Base-by-base conservation (phyloP, 2,888 invertebrate genomes). In the Dendrolimus houi region DNA sequence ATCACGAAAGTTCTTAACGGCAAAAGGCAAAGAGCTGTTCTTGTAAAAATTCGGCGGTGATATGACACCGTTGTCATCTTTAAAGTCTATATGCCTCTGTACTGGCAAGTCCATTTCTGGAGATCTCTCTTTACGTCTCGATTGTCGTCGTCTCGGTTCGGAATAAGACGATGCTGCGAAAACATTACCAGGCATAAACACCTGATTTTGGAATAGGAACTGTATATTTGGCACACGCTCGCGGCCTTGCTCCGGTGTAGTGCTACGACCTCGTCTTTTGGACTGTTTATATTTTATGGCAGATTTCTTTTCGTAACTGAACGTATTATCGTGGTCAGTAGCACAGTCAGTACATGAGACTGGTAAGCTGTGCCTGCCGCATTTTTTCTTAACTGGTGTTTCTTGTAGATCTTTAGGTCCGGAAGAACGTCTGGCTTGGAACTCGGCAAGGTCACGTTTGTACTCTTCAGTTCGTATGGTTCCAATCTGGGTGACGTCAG, bases 161-260 rank as follows among this genome's bases (percentile, higher is more conserved):
- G 87, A 77, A 60, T 75, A 83, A 0, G 86, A 72, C 0, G 73
- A 60, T 1, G 74, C 63, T 13, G 76, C 70, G 57, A 77, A 77
- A 62, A 80, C 58, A 61, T 85, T 82, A 0, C 90, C 87, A 9
- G 89, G 89, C 87, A 91, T 86, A 61, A 91, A 90, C 17, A 91
- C 87, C 67, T 91, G 90, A 63, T 91, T 90, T 71, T 89, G 89
- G 62, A 91, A 91, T 13, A 90, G 72, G 70, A 91, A 91, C 64
- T 91, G 90, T 74, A 91, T 86, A 57, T 83, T 87, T 3, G 90
- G 90, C 1, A 81, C 71, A 1, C 75, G 75, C 56, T 79, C 81
- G 61, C 72, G 68, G 9, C 62, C 57, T 56, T 74, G 76, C 52
- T 82, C 84, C 0, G 83, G 75, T 3, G 78, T 79, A 29, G 75